Evolutionary conservation across 2,113 vertebrate genomes (phyloP), one percentile per base, ranked within the genome.

Genomic region (Meleagris gallopavo): DNA sequence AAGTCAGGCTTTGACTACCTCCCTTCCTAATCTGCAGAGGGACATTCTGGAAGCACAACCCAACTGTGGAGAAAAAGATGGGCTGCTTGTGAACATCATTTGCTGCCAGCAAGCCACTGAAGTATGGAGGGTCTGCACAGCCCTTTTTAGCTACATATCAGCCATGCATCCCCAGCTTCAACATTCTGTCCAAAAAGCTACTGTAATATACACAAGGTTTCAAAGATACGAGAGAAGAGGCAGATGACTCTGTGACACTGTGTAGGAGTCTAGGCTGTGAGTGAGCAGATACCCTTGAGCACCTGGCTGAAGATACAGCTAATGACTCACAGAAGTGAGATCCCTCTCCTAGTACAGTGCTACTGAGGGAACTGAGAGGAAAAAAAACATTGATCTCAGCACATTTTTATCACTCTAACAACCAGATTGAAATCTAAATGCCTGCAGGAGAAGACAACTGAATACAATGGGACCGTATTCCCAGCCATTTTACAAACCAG

Each of bases 191-290:
- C 41, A 22, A 69, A 27, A 78, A 88, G 40, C 61, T 22, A 43
- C 24, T 10, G 32, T 45, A 70, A 57, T 30, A 52, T 55, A 43
- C 4, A 3, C 0, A 11, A 0, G 2, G 22, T 20, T 83, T 72
- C 64, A 48, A 82, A 76, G 48, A 30, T 14, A 11, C 1, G 41
- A 13, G 4, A 62, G 36, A 84, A 60, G 40, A 73, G 15, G 55
- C 38, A 70, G 18, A 18, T 52, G 46, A 66, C 45, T 32, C 3
- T 2, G 7, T 22, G 34, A 21, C 36, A 83, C 40, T 10, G 24
- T 27, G 25, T 64, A 64, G 38, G 61, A 64, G 61, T 36, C 24
- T 64, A 38, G 36, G 61, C 36, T 17, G 7, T 17, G 36, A 64
- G 61, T 29, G 25, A 29, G 61, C 16, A 64, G 61, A 79, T 66